Evolutionary conservation across 2,888 invertebrate species (phyloP).

Genomic region (Eutolmus rufibarbis): DNA sequence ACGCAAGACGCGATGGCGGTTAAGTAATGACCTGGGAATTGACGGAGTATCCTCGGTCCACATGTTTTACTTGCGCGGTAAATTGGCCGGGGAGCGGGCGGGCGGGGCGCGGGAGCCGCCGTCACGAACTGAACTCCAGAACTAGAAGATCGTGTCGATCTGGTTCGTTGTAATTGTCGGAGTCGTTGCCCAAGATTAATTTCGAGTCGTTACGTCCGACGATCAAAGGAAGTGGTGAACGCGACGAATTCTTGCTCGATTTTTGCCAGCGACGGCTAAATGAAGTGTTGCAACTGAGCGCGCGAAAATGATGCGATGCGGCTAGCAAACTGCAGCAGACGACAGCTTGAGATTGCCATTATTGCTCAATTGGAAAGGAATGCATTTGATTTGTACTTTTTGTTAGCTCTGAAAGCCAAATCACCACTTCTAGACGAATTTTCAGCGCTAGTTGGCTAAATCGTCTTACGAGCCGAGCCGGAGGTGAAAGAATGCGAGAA

Average conservation of each 20-base stretch:
- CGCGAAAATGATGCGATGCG: neutral
- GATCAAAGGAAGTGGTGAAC: constrained; percentile 4
- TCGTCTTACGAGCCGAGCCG: neutral
- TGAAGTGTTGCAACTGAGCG: neutral
- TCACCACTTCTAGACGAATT: neutral
- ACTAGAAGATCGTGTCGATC: constrained; percentile 38
- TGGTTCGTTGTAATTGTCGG: constrained; percentile 24
- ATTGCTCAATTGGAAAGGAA: neutral
- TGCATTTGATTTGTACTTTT: neutral
- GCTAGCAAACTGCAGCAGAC: neutral
- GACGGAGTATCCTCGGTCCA: constrained; percentile 22
- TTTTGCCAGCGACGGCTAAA: neutral
- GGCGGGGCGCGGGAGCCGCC: neutral
- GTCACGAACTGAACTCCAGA: constrained; percentile 32
- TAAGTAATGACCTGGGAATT: constrained; percentile 40
- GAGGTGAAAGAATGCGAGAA: too few relatives aligned
- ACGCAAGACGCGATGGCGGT: neutral
- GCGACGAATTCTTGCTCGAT: constrained; percentile 12
- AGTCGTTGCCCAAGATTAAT: constrained; percentile 27
- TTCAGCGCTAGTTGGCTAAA: neutral
- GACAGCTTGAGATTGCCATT: neutral
- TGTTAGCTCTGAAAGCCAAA: neutral
- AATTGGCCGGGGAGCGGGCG: neutral
- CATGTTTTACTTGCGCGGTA: neutral
- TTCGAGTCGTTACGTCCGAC: constrained; percentile 9